Percentiles rank a stretch among this genome's conserved stretches.
phyloP scores from a whole-genome alignment of 35 echinoderm and acorn worm genomes.

The Heliocidaris tuberculata region DNA sequence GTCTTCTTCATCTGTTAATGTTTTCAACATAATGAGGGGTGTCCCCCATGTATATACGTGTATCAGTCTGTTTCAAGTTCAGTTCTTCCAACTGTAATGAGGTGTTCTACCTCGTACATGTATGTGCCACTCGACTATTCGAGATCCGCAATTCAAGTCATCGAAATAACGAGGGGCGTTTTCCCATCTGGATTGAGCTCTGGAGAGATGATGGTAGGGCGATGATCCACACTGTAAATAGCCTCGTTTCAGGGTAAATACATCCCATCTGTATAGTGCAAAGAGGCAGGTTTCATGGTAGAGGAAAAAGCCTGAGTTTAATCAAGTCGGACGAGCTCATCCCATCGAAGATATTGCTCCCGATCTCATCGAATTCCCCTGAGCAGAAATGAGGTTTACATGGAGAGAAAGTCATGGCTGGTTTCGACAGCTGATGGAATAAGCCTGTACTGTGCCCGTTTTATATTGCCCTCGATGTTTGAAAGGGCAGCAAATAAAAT shows the following conservation, averaged over 20 bases:
- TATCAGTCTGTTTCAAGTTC: not conserved
- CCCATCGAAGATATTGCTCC: not conserved
- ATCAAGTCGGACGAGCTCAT: not conserved
- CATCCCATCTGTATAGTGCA: not conserved
- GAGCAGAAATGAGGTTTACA: not conserved
- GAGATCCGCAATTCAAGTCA: not conserved
- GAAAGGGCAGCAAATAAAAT: not conserved
- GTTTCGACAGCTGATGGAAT: not conserved
- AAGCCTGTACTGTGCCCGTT: not conserved
- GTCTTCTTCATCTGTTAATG: not conserved
- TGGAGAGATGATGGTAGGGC: not conserved
- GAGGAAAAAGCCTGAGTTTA: conserved; percentile 2
- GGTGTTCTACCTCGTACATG: not conserved
- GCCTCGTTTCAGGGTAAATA: not conserved
- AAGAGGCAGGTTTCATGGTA: not conserved
- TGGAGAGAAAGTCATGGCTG: not conserved
- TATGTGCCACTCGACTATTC: not conserved
- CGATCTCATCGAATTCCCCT: not conserved
- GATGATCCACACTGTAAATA: not conserved
- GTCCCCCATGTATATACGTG: not conserved
- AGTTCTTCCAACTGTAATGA: not conserved
- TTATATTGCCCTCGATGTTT: not conserved
- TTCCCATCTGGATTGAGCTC: not conserved
- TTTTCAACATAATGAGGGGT: not conserved
- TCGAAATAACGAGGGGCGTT: not conserved